Evolutionary conservation across 1,140 invertebrate genomes (phyloP), one percentile per base, ranked within the genome.

Genomic region (Drosophila kurseongensis): DNA sequence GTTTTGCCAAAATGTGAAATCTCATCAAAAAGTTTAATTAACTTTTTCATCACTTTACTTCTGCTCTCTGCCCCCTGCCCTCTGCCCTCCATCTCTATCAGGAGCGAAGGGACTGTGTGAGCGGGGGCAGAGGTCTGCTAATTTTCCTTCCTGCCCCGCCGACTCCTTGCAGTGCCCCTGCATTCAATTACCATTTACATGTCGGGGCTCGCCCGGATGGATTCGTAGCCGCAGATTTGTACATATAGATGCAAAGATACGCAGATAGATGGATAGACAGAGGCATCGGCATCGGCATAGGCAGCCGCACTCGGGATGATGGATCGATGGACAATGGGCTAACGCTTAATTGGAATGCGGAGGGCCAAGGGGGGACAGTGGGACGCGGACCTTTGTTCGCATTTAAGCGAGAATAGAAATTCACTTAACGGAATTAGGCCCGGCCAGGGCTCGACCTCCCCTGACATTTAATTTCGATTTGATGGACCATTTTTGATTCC

Each of bases 21-120:
- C 83, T 89, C 83, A 88, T 88, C 83, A 88, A 88, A 89, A 88
- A 88, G 83, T 88, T 88, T 88, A 88, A 88, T 88, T 88, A 88
- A 88, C 80, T 88, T 88, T 88, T 88, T 89, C 83, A 88, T 88
- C 83, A 89, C 84, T 89, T 88, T 80, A 80, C 73, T 83, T 80
- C 60, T 89, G 84, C 68, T 84, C 66, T 84, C 82, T 89, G 77
- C 80, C 74, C 78, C 80, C 23, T 4, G 23, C 23, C 23, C 69
- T 84, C 81, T 83, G 76, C 80, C 74, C 78, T 83, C 61, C 54
- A 32, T 27, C 29, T 51, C 29, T 61, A 56, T 23, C 29, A 23
- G n/a, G 23, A 27, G 29, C 40, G n/a, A 35, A 36, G 14, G 51
- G 50, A 14, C 10, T 13, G 42, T 48, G 45, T 23, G 23, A 23